Evolutionary conservation across 1,140 invertebrate species (phyloP), one percentile per base, ranked within the genome.

Genomic region (Macrobrachium rosenbergii): DNA sequence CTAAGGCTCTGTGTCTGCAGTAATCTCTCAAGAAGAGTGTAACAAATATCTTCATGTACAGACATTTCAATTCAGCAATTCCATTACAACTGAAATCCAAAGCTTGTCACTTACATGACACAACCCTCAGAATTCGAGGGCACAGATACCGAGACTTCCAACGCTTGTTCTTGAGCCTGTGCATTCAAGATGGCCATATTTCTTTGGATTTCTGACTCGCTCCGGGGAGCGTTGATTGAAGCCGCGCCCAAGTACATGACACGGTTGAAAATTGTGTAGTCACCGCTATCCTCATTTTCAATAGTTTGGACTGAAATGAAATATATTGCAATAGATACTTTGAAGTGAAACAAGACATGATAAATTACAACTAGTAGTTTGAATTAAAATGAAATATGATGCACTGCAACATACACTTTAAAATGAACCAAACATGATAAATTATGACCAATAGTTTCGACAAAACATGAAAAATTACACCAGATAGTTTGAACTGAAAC

Each of bases 231-330:
- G 92, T 97, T 97, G 87, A 99, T 98, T 84, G 95, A 95, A 72
- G 98, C 96, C 16, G 96, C 96, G 59, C 98, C 98, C 84, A 99
- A 93, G 93, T 99, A 99, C 80, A 96, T 97, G 45, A 99, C 96
- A 21, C 97, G 96, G 91, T 97, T 96, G 92, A 99, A 99, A 90
- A 98, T 95, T 81, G 96, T 97, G 91, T 96, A 97, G 88, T 97
- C 96, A 92, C 97, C 96, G 91, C 96, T 91, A 37, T 83, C 87
- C 67, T 67, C 82, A 37, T 37, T 82, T 10, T 75, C 73, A n/a
- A 77, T 67, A n/a, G 75, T 76, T 78, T 84, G 88, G 79, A 76
- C 75, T 83, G 64, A 21, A 76, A 80, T 19, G 77, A n/a, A 19
- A 52, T 59, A 62, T 19, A 80, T 17, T 21, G 11, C 3, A 21